Percentiles rank a stretch among this genome's conserved stretches.
These are phyloP conservation scores for Amphipyra berbera DNA, from an alignment of 2,888 invertebrate genomes.

Conservation along the genomic window DNA sequence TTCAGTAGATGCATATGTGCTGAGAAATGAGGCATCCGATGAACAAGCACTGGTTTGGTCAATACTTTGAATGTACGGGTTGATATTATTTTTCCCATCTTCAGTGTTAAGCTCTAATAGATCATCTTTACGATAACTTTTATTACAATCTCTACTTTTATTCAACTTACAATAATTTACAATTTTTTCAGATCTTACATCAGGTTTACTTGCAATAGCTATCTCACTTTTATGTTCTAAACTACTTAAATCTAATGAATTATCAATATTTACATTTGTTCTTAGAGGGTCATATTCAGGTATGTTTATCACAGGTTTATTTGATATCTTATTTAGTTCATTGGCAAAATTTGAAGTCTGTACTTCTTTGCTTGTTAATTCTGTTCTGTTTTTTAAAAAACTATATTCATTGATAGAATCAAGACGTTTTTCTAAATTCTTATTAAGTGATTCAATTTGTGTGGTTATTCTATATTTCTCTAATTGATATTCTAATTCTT, in stretches of 20 bases:
- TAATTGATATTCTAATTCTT: slow-evolving; percentile 81
- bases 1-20: slow-evolving; percentile 72
- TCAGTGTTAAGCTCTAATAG: slow-evolving; percentile 60
- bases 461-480: slow-evolving; percentile 79
- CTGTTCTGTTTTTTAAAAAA: slow-evolving; percentile 68
- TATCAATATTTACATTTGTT: slow-evolving; percentile 82
- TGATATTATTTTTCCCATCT: slow-evolving; percentile 53
- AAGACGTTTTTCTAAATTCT: slow-evolving; percentile 74
- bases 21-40: slow-evolving; percentile 80
- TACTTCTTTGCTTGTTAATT: slow-evolving; percentile 75
- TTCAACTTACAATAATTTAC: slow-evolving; percentile 89
- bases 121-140: slow-evolving; percentile 70
- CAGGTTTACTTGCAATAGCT: slow-evolving; percentile 71
- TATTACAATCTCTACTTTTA: slow-evolving; percentile 85
- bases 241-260: slow-evolving; percentile 80
- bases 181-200: slow-evolving; percentile 86
- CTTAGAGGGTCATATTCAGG: slow-evolving; percentile 81
- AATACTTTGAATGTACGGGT: slow-evolving; percentile 60
- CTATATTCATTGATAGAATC: slow-evolving; percentile 67
- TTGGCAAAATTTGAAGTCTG: slow-evolving; percentile 71
- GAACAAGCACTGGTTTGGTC: slow-evolving; percentile 70
- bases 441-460: slow-evolving; percentile 79
- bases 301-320: slow-evolving; percentile 84
- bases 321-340: slow-evolving; percentile 74
- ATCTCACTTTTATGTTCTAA: slow-evolving; percentile 74